Base-by-base conservation (phyloP, 2,888 invertebrate genomes). In the Catocala sponsa region DNA sequence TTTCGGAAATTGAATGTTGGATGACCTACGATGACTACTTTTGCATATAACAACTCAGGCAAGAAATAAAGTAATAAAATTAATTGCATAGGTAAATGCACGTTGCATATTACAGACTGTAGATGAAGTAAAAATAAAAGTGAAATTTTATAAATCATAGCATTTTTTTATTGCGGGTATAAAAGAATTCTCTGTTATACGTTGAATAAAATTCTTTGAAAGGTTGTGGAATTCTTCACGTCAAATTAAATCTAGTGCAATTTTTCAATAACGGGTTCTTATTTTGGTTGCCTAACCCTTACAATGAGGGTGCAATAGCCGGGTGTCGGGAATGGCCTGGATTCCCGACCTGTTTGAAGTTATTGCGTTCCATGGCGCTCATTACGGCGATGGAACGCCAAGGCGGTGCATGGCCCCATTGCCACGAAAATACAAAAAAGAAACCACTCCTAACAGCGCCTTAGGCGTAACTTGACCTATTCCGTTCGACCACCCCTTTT, bases 261-360 rank as follows among this genome's bases (percentile, higher is more conserved):
- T 47, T 61, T 32, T 62, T 52, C 49, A 59, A 57, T 63, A 57
- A 58, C 48, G 44, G 49, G 43, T 58, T 63, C 56, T 58, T 57
- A 66, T 55, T 59, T 63, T 48, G 53, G 15, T 49, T 59, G 63
- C 46, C 57, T 59, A 64, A 63, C 58, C 55, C 54, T 59, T 57
- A 50, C 63, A 68, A 67, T 65, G 54, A 53, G 56, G 58, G 48
- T 62, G 65, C 66, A 59, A 60, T 58, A 64, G 70, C 63, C 59
- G 54, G 61, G 59, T 61, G 65, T 61, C 52, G 57, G 60, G 68
- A 76, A 73, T 77, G 75, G 66, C 65, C 71, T 68, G 74, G 68
- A 81, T 80, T 77, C 76, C 64, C 74, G 73, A 68, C 81, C 70
- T 67, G 77, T 70, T 82, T 78, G 64, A 74, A 82, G 61, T 82